Conservation (phyloP, 2,113 vertebrate genomes). For the Ramphastos sulfuratus region DNA sequence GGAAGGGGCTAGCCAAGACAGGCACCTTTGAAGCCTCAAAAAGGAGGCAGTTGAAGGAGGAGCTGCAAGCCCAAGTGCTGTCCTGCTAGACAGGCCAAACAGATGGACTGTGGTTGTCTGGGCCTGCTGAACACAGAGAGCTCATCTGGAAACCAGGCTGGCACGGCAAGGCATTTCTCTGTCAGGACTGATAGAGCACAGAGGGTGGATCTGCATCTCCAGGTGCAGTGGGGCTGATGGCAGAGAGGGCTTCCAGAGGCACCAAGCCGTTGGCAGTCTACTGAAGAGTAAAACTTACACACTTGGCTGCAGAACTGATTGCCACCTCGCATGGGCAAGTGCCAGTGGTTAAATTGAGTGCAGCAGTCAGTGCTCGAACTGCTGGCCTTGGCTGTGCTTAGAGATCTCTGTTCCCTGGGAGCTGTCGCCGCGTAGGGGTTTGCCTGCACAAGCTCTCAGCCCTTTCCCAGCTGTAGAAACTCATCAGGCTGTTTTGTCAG, state of each 20-base stretch:
- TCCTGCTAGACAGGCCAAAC: not conserved
- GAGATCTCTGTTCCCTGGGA: not conserved
- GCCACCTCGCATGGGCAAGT: not conserved
- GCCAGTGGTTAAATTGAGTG: not conserved
- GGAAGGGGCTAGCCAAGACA: not conserved
- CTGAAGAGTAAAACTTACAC: not conserved
- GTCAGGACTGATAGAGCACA: constrained; percentile 10
- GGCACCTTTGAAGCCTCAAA: not conserved
- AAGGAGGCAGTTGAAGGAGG: not conserved
- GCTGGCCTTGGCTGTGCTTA: not conserved
- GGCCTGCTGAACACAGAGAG: not conserved
- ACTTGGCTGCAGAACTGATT: not conserved
- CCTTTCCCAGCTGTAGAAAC: not conserved
- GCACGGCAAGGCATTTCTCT: not conserved
- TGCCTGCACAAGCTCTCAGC: not conserved
- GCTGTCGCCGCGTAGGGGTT: not conserved
- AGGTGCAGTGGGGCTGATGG: not conserved
- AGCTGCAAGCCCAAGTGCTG: not conserved
- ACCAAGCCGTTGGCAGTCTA: not conserved
- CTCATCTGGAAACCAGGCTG: constrained; percentile 42
- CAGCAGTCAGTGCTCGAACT: not conserved
- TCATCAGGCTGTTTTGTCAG: not conserved
- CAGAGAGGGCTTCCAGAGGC: not conserved
- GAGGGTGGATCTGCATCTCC: constrained; percentile 7
- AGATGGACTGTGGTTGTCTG: not conserved